These are phyloP conservation scores for Halesus radiatus DNA, from an alignment of 1,140 invertebrate species.

Conservation along the genomic window DNA sequence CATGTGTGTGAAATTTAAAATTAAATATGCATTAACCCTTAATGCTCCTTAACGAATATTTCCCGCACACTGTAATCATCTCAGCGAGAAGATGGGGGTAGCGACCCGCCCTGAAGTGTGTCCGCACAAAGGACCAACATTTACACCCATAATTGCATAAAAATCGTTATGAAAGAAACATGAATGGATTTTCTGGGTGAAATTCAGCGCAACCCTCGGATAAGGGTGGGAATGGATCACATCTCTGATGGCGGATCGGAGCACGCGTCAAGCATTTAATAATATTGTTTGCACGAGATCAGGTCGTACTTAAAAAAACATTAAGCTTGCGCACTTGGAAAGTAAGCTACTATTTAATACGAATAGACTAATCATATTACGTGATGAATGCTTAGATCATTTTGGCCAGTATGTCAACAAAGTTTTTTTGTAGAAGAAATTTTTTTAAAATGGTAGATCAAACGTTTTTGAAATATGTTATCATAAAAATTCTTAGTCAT, in stretches of 20 bases:
- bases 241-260: slow-evolving; percentile 25
- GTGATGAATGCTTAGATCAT: too few relatives aligned
- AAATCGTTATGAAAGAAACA: slow-evolving; percentile 43
- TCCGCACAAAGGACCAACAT: slow-evolving; percentile 34
- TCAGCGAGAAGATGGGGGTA: slow-evolving; percentile 29
- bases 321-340: not conserved
- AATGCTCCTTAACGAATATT: slow-evolving; percentile 35
- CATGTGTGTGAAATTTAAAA: not conserved
- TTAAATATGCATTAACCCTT: slow-evolving; percentile 13
- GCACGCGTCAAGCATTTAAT: slow-evolving; percentile 23
- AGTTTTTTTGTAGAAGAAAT: too few relatives aligned
- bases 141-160: slow-evolving; percentile 48
- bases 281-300: slow-evolving; percentile 18
- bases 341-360: not conserved
- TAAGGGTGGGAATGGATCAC: slow-evolving; percentile 7
- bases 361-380: too few relatives aligned
- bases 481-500: too few relatives aligned
- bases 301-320: not conserved
- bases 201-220: not conserved
- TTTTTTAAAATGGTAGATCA: too few relatives aligned
- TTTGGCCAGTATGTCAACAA: too few relatives aligned
- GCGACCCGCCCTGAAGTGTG: slow-evolving; percentile 37
- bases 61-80: slow-evolving; percentile 38
- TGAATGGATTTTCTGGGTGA: slow-evolving; percentile 25
- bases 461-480: too few relatives aligned